Evolutionary conservation across 2,888 invertebrate genomes (phyloP).

Genomic region (Rhamnusium bicolor): DNA sequence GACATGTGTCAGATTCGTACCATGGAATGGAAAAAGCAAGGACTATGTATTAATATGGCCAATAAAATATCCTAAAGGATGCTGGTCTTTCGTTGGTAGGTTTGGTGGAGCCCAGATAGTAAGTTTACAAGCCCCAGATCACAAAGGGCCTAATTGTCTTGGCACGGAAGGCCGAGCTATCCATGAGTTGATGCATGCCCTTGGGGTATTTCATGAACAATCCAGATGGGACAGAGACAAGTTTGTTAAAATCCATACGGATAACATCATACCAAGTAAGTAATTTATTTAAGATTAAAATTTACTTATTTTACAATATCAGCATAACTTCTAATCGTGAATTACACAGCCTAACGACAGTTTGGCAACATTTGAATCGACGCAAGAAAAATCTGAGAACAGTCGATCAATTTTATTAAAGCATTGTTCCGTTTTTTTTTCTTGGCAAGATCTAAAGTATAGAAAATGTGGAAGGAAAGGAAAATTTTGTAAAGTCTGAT

Average conservation of each 20-base stretch:
- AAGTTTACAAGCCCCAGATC: slow-evolving; percentile 78
- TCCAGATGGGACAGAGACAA: slow-evolving; percentile 82
- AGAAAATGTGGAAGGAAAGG: no score
- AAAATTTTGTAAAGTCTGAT: no score
- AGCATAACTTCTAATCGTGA: no score
- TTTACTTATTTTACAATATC: background rate
- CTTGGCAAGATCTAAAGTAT: no score
- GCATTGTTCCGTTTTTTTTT: no score
- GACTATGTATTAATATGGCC: slow-evolving; percentile 80
- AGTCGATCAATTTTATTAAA: no score
- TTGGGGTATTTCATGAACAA: slow-evolving; percentile 89
- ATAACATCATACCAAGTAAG: slow-evolving; percentile 79
- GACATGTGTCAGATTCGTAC: slow-evolving; percentile 78
- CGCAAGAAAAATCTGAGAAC: no score
- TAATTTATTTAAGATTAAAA: background rate
- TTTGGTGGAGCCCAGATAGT: slow-evolving; percentile 80
- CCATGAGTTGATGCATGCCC: slow-evolving; percentile 85
- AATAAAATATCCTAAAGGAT: slow-evolving; percentile 79
- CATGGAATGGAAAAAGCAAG: slow-evolving; percentile 77
- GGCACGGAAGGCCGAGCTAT: slow-evolving; percentile 82
- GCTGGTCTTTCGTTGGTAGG: slow-evolving; percentile 83
- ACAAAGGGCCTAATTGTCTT: slow-evolving; percentile 77
- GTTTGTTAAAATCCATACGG: slow-evolving; percentile 79
- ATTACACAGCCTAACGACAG: no score
- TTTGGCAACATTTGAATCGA: no score